Evolutionary conservation across 2,888 invertebrate genomes (phyloP).

Genomic region (Agrypnus murinus): DNA sequence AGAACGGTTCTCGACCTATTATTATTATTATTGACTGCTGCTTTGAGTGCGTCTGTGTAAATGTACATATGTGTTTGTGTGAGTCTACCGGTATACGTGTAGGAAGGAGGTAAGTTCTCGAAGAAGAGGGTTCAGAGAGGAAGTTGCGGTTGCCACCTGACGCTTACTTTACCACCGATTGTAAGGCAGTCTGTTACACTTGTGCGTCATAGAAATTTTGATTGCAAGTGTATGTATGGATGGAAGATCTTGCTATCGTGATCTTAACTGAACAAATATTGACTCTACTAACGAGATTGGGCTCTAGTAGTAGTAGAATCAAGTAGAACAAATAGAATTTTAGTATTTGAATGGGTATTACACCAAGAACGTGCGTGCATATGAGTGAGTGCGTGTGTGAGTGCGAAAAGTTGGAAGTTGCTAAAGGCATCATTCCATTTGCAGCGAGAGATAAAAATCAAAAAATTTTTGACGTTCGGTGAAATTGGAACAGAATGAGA

Average conservation of each 20-base stretch:
- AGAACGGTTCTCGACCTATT: constrained; percentile 26
- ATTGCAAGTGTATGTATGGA: constrained; percentile 31
- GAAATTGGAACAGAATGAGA: background rate
- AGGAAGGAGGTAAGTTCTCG: constrained; percentile 18
- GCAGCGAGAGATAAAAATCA: background rate
- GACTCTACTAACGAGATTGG: constrained; percentile 25
- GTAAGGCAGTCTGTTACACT: constrained; percentile 24
- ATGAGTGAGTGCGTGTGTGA: too few relatives aligned
- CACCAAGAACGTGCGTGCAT: too few relatives aligned
- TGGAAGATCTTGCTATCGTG: constrained; percentile 18
- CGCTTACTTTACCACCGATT: constrained; percentile 35
- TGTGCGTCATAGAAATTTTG: constrained; percentile 21
- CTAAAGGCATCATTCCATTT: constrained; percentile 2
- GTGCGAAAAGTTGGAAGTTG: too few relatives aligned
- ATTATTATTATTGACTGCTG: constrained; percentile 21
- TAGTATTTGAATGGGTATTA: background rate
- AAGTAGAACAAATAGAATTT: constrained; percentile 6
- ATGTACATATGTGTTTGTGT: background rate
- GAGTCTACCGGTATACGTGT: background rate
- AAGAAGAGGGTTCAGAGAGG: constrained; percentile 25
- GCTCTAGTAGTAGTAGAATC: background rate
- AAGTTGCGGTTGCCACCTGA: constrained; percentile 47
- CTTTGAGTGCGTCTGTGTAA: too few relatives aligned
- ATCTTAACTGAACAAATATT: constrained; percentile 24
- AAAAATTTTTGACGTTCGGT: background rate